phyloP scores from a whole-genome alignment of 2,797 vertebrate species.

The Sebastes hubbsi region DNA sequence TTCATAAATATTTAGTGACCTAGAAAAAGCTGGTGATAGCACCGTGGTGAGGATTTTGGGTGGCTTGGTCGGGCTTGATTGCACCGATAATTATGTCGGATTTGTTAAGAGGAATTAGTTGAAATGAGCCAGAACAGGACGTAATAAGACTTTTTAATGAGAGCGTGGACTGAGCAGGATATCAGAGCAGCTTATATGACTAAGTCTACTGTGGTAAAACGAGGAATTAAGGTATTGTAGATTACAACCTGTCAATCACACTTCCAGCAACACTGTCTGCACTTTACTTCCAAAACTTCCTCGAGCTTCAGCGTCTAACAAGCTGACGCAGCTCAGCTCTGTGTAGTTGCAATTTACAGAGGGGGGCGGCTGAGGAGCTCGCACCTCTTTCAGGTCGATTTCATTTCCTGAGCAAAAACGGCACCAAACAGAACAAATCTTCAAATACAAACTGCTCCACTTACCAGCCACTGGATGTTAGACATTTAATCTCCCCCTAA shows the following conservation, averaged over 20 bases:
- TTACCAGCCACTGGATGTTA: constrained; percentile 13
- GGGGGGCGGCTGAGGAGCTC: neutral
- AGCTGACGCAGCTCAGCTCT: constrained; percentile 13
- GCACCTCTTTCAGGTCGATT: constrained; percentile 31
- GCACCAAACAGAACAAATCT: constrained; percentile 4
- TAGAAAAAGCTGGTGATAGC: constrained; percentile 47
- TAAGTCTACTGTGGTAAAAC: neutral
- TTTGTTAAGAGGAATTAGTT: constrained; percentile 30
- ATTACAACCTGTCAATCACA: constrained; percentile 33
- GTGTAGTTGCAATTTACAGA: neutral
- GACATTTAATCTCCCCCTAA: neutral
- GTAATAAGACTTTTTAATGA: constrained; percentile 7
- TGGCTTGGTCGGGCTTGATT: constrained; percentile 38
- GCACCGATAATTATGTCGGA: constrained; percentile 38
- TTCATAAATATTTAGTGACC: constrained; percentile 69
- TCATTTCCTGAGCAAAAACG: constrained; percentile 7
- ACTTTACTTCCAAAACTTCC: constrained; percentile 12
- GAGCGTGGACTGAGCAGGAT: constrained; percentile 6
- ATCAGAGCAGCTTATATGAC: constrained; percentile 9
- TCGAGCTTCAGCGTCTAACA: neutral
- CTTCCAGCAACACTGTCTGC: neutral
- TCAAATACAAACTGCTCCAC: constrained; percentile 39
- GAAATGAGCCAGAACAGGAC: constrained; percentile 25
- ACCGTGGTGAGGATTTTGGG: constrained; percentile 20
- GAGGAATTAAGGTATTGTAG: constrained; percentile 11